Percentiles rank a stretch among this genome's conserved stretches.
phyloP scores from a whole-genome alignment of 2,113 vertebrate genomes.

The Okapia johnstoni region DNA sequence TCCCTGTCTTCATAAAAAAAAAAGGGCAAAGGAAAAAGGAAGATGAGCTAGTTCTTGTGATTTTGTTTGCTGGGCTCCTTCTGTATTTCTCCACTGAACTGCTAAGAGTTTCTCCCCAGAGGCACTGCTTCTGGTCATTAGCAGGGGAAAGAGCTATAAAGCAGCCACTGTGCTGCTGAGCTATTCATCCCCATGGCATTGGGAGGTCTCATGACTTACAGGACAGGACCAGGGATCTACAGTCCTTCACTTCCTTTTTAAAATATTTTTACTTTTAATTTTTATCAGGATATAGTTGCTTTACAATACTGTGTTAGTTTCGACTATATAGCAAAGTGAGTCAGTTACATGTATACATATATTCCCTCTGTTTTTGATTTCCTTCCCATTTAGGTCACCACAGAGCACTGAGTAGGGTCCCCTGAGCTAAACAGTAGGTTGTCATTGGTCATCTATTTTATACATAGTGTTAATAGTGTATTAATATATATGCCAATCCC shows the following conservation, averaged over 20 bases:
- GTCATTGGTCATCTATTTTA: neutral
- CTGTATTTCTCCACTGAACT: neutral
- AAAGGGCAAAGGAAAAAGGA: conserved; percentile 29
- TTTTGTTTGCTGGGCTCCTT: neutral
- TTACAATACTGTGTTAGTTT: neutral
- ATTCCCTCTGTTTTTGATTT: neutral
- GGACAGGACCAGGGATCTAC: neutral
- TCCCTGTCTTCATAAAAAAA: conserved; percentile 66
- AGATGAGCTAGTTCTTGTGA: neutral
- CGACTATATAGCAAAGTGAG: neutral
- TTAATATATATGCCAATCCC: neutral
- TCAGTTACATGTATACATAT: neutral
- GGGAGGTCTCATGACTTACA: neutral
- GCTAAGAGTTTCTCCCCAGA: neutral
- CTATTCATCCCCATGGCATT: neutral
- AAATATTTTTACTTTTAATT: neutral
- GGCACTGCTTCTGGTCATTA: neutral
- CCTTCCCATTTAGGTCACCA: neutral
- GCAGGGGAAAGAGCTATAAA: rapidly evolving
- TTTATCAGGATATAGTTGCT: neutral
- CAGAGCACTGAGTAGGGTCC: neutral
- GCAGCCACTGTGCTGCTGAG: neutral
- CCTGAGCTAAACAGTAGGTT: neutral
- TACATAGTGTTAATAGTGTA: neutral
- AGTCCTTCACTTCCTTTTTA: neutral